phyloP scores from a whole-genome alignment of 2,113 vertebrate genomes.

The Laticauda colubrina region DNA sequence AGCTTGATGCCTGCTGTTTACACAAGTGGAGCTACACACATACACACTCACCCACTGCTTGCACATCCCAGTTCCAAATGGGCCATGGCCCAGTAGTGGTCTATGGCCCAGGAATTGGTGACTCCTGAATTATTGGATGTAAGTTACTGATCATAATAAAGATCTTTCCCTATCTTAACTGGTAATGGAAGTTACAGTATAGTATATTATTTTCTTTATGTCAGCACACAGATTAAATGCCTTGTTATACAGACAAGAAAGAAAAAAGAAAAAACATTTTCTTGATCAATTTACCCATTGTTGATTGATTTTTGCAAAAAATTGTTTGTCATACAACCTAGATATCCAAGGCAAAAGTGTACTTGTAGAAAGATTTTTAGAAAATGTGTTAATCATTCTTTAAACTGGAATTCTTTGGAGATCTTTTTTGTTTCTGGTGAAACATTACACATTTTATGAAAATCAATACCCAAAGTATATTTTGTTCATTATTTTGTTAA shows the following conservation, averaged over 20 bases:
- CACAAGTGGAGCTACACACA: no score
- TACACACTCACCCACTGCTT: no score
- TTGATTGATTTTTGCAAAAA: slow-evolving; percentile 34
- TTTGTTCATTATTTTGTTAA: not conserved
- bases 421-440: slow-evolving; percentile 12
- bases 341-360: slow-evolving; percentile 21
- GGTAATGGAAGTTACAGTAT: not conserved
- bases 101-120: no score
- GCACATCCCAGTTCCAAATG: no score
- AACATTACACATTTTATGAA: slow-evolving; percentile 29
- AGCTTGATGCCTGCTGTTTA: no score
- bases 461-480: slow-evolving; percentile 27
- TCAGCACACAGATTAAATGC: not conserved
- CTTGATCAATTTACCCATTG: slow-evolving; percentile 42
- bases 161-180: not conserved
- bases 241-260: not conserved
- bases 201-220: not conserved
- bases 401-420: not conserved
- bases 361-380: slow-evolving; percentile 36
- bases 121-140: not conserved
- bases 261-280: slow-evolving; percentile 28
- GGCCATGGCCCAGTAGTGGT: not conserved
- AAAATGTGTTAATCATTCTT: not conserved
- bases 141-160: not conserved
- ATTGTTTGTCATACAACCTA: slow-evolving; percentile 14